A percentile compares a stretch with the other conserved stretches of the same genome.
Conservation (phyloP, 2,888 invertebrate species). For the Clepsis dumicolana region DNA sequence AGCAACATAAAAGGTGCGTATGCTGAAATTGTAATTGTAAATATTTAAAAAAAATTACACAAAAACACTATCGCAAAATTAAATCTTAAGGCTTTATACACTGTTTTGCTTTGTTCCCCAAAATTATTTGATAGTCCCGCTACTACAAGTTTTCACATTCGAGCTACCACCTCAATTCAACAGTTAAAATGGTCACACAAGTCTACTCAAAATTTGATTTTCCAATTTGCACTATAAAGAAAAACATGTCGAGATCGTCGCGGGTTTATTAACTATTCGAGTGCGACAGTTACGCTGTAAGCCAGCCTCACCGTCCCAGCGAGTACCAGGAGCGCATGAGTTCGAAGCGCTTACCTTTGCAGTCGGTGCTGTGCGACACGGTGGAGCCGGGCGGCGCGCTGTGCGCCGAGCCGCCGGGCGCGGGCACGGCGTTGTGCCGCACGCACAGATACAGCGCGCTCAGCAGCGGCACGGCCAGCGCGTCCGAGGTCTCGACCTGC, state of each 20-base stretch:
- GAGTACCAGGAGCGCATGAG: slow-evolving; percentile 28
- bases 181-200: too few relatives aligned
- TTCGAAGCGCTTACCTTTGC: slow-evolving; percentile 58
- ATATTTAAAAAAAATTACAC: neutral
- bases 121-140: too few relatives aligned
- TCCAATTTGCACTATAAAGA: too few relatives aligned
- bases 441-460: slow-evolving; percentile 79
- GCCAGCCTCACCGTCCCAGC: neutral
- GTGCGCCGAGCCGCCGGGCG: slow-evolving; percentile 47
- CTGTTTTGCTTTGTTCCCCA: too few relatives aligned
- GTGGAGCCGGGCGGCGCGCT: slow-evolving; percentile 57
- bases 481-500: slow-evolving; percentile 73
- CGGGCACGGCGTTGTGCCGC: slow-evolving; percentile 66
- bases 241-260: too few relatives aligned
- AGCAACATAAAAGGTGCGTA: slow-evolving; percentile 65
- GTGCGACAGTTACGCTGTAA: too few relatives aligned
- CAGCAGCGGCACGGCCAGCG: slow-evolving; percentile 76
- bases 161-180: too few relatives aligned
- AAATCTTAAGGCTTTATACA: too few relatives aligned
- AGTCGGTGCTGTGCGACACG: slow-evolving; percentile 59
- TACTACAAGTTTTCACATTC: too few relatives aligned
- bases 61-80: too few relatives aligned
- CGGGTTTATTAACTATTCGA: too few relatives aligned
- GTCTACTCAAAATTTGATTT: too few relatives aligned
- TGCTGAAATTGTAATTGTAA: slow-evolving; percentile 46